These are phyloP conservation scores for Montipora efflorescens DNA, from an alignment of 64 coral and sea anemone genomes.

Conservation along the genomic window DNA sequence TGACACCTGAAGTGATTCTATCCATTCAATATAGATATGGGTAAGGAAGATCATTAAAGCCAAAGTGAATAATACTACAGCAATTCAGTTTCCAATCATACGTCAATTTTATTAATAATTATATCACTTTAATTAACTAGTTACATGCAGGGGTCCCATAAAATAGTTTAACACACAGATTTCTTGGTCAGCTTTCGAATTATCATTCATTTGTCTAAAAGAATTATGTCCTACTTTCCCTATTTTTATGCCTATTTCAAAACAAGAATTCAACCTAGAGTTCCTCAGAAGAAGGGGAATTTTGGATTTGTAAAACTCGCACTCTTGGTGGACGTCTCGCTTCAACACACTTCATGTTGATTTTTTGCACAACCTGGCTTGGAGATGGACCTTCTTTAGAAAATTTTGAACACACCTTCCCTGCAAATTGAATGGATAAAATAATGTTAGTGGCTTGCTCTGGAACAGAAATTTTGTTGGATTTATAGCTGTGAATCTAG, in stretches of 20 bases:
- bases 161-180: not conserved
- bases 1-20: no score
- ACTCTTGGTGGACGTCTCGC: not conserved
- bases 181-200: not conserved
- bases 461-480: not conserved
- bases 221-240: not conserved
- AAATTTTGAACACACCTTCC: slow-evolving; percentile 5
- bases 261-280: not conserved
- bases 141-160: not conserved
- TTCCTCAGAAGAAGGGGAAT: not conserved
- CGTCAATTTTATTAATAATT: no score
- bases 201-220: not conserved
- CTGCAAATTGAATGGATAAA: not conserved
- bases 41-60: no score
- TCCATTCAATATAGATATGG: no score
- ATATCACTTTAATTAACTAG: not conserved
- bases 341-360: not conserved
- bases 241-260: not conserved
- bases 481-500: not conserved
- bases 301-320: not conserved
- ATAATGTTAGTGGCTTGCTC: not conserved
- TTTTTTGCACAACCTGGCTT: not conserved
- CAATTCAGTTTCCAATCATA: no score
- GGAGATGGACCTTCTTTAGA: not conserved
- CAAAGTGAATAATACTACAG: no score